These are phyloP conservation scores for Stomatorhinus ivindoensis DNA, from an alignment of 2,113 vertebrate species.

Conservation along the genomic window DNA sequence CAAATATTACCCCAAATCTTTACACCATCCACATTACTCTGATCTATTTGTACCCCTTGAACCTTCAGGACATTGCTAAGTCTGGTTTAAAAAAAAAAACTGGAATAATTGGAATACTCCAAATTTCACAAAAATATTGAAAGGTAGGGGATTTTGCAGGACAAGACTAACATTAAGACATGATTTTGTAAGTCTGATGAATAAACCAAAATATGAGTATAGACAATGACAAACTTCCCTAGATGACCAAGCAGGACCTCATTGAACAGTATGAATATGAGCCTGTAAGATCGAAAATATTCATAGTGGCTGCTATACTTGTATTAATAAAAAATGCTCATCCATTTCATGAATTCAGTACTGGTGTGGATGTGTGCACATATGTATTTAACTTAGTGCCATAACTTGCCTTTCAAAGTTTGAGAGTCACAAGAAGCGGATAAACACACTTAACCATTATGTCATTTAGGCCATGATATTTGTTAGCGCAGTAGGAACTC, in stretches of 20 bases:
- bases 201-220: neutral
- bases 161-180: neutral
- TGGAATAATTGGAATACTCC: neutral
- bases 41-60: neutral
- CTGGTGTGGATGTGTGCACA: neutral
- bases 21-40: neutral
- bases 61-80: neutral
- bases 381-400: no score
- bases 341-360: neutral
- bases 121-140: neutral
- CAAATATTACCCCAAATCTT: neutral
- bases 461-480: neutral
- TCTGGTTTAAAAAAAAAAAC: neutral
- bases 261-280: neutral
- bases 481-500: neutral
- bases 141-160: neutral
- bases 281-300: neutral
- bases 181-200: neutral
- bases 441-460: neutral
- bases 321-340: neutral
- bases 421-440: neutral
- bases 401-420: no score
- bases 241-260: neutral
- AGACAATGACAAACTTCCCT: neutral
- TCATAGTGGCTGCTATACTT: neutral